Base-by-base conservation (phyloP, 1,140 invertebrate genomes). In the Caenorhabditis briggsae region DNA sequence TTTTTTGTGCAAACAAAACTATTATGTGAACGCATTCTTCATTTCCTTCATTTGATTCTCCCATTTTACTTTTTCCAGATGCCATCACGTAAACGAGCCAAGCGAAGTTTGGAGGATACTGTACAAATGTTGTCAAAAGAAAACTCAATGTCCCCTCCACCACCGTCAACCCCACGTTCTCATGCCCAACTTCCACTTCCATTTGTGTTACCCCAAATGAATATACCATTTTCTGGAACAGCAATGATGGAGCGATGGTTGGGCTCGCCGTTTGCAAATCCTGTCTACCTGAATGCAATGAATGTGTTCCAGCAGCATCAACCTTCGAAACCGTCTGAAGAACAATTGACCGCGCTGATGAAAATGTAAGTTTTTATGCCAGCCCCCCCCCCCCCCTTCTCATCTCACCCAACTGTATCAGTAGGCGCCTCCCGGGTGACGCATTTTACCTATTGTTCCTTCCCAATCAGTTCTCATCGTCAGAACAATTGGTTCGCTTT, bases 31-130 rank as follows among this genome's bases (percentile, higher is more conserved):
- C 41, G 41, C 64, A 70, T 43, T 64, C 11, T 64, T 59, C 56
- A 20, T 59, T 59, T 59, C 56, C 16, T 59, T 20, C 50, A 53
- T n/a, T 59, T 59, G 16, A 9, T 23, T 59, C 18, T 8, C 59
- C 20, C 3, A 33, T 64, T 64, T 33, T 64, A 9, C 11, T 78
- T 78, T 50, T 78, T 74, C n/a, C 20, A 78, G 70, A 78, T 78
- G 70, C 46, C 70, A 78, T 78, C 70, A 14, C 70, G 46, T 9
- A 78, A 78, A n/a, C 46, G 70, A 78, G 70, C 70, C 16, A 78
- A 78, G 20, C 70, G 70, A 78, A 78, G 70, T 78, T 50, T 78
- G 20, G 70, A 78, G 70, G 70, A 78, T 78, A 78, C 70, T 41
- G 70, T 78, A 23, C 70, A 78, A 78, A 78, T 78, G 70, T 50